A percentile compares a stretch with the other conserved stretches of the same genome.
These are phyloP conservation scores for Rapana venosa DNA, from an alignment of 2,888 invertebrate species.

Conservation along the genomic window DNA sequence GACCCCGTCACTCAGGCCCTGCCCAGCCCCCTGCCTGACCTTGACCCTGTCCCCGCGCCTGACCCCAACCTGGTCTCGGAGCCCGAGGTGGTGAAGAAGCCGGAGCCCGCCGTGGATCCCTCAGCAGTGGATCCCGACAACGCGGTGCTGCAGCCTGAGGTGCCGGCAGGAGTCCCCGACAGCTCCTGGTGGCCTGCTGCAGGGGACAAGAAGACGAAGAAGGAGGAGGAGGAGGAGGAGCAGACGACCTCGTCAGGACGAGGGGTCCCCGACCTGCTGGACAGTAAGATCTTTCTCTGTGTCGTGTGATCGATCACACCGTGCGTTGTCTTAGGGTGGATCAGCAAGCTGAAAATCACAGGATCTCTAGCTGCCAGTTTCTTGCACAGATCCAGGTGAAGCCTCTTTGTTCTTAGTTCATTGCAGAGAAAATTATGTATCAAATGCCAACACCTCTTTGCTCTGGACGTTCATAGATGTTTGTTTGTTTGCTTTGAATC, in stretches of 20 bases:
- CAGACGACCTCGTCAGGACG: neutral
- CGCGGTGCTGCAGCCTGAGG: neutral
- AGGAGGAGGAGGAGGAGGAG: neutral
- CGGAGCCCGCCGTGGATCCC: neutral
- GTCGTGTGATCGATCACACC: neutral
- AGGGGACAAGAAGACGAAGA: neutral
- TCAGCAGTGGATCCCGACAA: neutral
- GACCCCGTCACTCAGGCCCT: neutral
- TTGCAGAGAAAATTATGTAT: no score
- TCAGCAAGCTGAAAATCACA: no score
- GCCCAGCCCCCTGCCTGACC: neutral
- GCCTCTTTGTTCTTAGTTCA: no score
- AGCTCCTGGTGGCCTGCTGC: slow-evolving; percentile 7
- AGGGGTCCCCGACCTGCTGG: neutral
- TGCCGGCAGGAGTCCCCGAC: neutral
- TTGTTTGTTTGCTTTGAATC: no score
- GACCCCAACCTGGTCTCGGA: neutral
- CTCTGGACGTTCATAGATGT: no score
- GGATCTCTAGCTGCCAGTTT: no score
- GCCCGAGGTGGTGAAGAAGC: neutral
- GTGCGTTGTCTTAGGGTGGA: no score
- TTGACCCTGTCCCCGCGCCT: neutral
- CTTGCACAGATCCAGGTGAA: no score
- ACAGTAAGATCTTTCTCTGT: neutral
- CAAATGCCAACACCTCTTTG: no score